phyloP scores from a whole-genome alignment of 2,888 invertebrate species.

The Ennomos erosarius region DNA sequence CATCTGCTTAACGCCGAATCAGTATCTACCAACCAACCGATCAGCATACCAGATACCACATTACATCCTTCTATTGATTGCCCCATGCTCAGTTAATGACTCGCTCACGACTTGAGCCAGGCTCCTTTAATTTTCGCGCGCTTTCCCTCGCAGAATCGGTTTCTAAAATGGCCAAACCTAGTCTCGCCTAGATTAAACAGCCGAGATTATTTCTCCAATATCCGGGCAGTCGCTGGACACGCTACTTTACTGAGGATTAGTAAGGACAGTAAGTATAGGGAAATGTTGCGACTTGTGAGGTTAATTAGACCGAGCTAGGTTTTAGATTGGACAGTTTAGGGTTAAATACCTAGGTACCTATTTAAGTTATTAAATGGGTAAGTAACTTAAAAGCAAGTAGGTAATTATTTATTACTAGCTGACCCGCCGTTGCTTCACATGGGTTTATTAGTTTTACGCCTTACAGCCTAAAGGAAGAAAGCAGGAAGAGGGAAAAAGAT shows the following conservation, averaged over 20 bases:
- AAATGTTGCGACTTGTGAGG: neutral
- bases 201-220: conserved; percentile 31
- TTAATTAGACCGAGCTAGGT: conserved; percentile 13
- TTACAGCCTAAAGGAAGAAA: too few relatives aligned
- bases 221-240: conserved; percentile 20
- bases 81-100: conserved; percentile 17
- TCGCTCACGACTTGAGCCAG: conserved; percentile 19
- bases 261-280: neutral
- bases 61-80: conserved; percentile 11
- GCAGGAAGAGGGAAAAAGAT: too few relatives aligned
- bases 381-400: too few relatives aligned
- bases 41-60: neutral
- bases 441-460: too few relatives aligned
- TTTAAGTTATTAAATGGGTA: neutral
- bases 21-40: too few relatives aligned
- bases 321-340: neutral
- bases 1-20: too few relatives aligned
- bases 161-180: conserved; percentile 31
- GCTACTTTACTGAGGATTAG: conserved; percentile 2
- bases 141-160: conserved; percentile 16
- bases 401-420: too few relatives aligned
- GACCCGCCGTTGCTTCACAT: too few relatives aligned
- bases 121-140: conserved; percentile 27
- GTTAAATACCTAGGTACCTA: conserved; percentile 1
- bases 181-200: conserved; percentile 29